Conservation (phyloP, 2,113 vertebrate genomes). For the Hemibagrus wyckioides region DNA sequence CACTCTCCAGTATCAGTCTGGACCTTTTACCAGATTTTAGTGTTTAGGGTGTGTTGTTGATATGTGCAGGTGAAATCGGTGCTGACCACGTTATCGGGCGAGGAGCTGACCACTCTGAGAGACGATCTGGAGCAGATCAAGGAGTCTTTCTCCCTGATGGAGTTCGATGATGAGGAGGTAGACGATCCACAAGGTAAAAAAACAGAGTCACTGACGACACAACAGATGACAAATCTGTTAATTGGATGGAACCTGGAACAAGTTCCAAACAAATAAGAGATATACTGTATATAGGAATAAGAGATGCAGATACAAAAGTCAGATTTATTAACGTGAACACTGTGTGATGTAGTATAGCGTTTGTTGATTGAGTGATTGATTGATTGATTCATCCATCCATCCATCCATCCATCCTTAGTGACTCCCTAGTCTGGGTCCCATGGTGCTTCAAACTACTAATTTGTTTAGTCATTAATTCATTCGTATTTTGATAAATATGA, state of each 20-base stretch:
- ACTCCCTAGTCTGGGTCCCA: not conserved
- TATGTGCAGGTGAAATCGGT: slow-evolving; percentile 83
- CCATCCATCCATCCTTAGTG: not conserved
- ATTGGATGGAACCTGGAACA: not conserved
- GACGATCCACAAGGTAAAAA: slow-evolving; percentile 82
- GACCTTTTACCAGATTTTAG: not conserved
- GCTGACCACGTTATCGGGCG: slow-evolving; percentile 83
- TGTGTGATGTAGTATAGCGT: no score
- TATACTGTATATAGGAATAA: not conserved
- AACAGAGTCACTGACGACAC: not conserved
- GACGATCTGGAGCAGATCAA: slow-evolving; percentile 82
- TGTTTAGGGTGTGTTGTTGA: not conserved
- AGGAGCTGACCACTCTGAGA: slow-evolving; percentile 75
- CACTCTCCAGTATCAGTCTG: not conserved
- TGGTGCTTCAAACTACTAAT: not conserved
- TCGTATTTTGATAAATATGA: not conserved
- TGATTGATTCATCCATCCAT: not conserved
- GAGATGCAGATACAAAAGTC: not conserved
- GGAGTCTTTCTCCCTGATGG: slow-evolving; percentile 86
- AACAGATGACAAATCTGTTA: not conserved
- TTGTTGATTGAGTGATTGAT: no score
- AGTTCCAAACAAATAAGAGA: not conserved
- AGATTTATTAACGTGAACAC: not conserved
- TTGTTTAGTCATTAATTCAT: not conserved
- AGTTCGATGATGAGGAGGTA: slow-evolving; percentile 91